These are phyloP conservation scores for Sternarchorhynchus goeldii DNA, from an alignment of 2,797 vertebrate genomes.

Conservation along the genomic window DNA sequence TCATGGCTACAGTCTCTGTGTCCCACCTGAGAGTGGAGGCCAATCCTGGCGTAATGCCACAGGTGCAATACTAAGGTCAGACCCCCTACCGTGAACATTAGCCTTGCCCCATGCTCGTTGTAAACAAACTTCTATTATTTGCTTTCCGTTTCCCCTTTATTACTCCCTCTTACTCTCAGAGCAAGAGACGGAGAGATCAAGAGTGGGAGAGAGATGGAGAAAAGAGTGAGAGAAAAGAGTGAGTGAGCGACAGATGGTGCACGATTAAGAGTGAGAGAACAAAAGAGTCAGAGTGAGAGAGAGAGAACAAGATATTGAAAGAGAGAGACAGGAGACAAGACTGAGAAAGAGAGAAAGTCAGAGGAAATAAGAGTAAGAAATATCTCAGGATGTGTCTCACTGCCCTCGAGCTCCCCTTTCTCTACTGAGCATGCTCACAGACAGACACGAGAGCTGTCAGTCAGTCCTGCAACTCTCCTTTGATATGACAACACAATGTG, in stretches of 20 bases:
- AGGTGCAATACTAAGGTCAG: constrained; percentile 81
- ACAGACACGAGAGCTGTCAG: not conserved
- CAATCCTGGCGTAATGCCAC: constrained; percentile 71
- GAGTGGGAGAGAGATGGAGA: too few species aligned
- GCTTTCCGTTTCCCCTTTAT: not conserved
- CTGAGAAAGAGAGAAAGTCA: too few species aligned
- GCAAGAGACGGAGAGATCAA: not conserved
- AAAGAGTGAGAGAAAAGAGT: too few species aligned
- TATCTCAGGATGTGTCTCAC: too few species aligned
- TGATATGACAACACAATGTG: not conserved
- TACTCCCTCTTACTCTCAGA: constrained; percentile 29
- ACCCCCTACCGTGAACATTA: constrained; percentile 54
- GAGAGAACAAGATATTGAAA: too few species aligned
- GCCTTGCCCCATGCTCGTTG: constrained; percentile 77
- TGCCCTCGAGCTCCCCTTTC: not conserved
- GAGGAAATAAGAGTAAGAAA: too few species aligned
- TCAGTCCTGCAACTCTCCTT: not conserved
- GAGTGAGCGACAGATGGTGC: too few species aligned
- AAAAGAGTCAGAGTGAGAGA: too few species aligned
- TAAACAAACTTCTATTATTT: constrained; percentile 70
- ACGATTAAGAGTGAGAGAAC: too few species aligned
- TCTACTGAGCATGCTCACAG: not conserved
- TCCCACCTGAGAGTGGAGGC: constrained; percentile 38
- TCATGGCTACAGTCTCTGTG: not conserved
- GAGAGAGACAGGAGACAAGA: too few species aligned